Percentiles rank a stretch among this genome's conserved stretches.
Evolutionary conservation across 2,888 invertebrate genomes (phyloP).

Genomic region (Petrolisthes manimaculis): DNA sequence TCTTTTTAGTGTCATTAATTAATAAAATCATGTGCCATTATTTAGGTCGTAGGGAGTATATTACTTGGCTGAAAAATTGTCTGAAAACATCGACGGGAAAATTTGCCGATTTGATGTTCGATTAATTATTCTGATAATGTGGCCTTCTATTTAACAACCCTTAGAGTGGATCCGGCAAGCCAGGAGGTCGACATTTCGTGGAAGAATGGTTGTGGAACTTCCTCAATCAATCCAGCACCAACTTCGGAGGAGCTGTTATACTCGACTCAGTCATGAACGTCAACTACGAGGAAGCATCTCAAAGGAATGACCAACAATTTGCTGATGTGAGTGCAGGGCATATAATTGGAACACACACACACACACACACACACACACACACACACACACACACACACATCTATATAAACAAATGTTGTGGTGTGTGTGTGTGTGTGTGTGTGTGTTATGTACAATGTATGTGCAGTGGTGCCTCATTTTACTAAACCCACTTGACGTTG

Average conservation of each 20-base stretch:
- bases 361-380: too few relatives aligned
- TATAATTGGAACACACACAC: not conserved
- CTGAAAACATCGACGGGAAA: too few relatives aligned
- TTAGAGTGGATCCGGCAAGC: conserved; percentile 18
- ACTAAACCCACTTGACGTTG: too few relatives aligned
- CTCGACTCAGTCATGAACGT: conserved; percentile 52
- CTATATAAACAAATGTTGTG: not conserved
- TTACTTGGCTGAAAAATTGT: too few relatives aligned
- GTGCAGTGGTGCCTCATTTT: too few relatives aligned
- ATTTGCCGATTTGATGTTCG: too few relatives aligned
- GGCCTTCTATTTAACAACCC: not conserved
- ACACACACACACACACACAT: too few relatives aligned
- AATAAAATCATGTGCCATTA: too few relatives aligned
- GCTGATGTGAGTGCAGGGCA: not conserved
- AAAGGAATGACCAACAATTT: conserved; percentile 9
- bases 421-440: not conserved
- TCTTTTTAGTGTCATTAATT: too few relatives aligned
- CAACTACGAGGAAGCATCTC: conserved; percentile 22
- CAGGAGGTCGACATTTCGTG: conserved; percentile 40
- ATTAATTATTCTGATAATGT: not conserved
- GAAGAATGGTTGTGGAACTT: conserved; percentile 34
- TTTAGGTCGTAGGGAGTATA: too few relatives aligned
- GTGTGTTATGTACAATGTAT: too few relatives aligned
- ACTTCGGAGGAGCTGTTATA: conserved; percentile 50
- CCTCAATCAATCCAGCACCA: conserved; percentile 8